Evolutionary conservation across 2,888 invertebrate species (phyloP).

Genomic region (Cremastinae sp.): DNA sequence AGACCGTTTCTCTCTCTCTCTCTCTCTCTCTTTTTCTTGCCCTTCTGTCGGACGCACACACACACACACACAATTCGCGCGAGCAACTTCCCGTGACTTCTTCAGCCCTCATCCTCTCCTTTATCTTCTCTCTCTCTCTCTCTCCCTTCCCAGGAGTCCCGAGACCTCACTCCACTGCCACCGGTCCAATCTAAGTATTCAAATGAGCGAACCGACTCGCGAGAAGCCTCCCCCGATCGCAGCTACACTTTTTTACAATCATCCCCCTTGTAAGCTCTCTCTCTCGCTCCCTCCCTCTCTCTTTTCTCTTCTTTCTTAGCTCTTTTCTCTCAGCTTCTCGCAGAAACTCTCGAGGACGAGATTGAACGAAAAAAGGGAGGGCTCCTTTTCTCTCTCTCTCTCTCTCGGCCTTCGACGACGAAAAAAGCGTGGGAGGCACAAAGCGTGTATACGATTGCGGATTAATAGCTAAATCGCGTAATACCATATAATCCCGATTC

Average conservation of each 20-base stretch:
- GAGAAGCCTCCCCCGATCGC: constrained; percentile 63
- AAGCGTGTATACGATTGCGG: constrained; percentile 54
- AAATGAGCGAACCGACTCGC: constrained; percentile 78
- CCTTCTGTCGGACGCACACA: constrained; percentile 31
- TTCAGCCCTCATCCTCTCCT: constrained; percentile 42
- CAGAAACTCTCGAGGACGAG: not conserved
- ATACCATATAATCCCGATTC: constrained; percentile 45
- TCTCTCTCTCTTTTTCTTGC: constrained; percentile 41
- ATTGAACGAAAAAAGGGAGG: not conserved
- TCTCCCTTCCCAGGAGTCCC: constrained; percentile 46
- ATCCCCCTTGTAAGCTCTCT: constrained; percentile 60
- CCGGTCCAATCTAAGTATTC: constrained; percentile 80
- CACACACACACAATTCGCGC: constrained; percentile 43
- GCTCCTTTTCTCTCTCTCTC: not conserved
- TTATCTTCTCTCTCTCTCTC: constrained; percentile 49
- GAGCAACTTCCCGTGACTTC: constrained; percentile 45
- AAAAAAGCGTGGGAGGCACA: constrained; percentile 18
- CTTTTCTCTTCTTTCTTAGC: no score
- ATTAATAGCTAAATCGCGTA: constrained; percentile 57
- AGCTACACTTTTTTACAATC: constrained; percentile 76
- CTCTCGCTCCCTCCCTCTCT: constrained; percentile 7
- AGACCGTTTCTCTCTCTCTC: constrained; percentile 41
- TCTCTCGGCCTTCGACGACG: not conserved
- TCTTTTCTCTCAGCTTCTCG: no score
- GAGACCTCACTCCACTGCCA: constrained; percentile 58